A percentile compares a stretch with the other conserved stretches of the same genome.
phyloP scores from a whole-genome alignment of 2,113 vertebrate species.

The Tupaia chinensis region DNA sequence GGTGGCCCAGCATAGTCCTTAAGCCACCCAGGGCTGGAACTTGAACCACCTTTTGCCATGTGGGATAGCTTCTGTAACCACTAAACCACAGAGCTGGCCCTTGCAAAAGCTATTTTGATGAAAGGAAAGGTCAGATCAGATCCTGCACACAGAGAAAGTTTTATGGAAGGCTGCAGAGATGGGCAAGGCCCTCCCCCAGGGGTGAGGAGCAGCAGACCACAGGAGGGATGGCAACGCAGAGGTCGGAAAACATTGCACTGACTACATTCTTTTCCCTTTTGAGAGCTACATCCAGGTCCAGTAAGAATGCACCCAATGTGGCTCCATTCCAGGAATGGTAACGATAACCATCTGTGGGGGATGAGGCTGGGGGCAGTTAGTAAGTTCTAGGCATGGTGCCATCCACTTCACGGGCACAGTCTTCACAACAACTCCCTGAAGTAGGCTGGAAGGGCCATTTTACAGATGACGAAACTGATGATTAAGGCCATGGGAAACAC shows the following conservation, averaged over 20 bases:
- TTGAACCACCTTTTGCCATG: too few species aligned
- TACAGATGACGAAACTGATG: background rate
- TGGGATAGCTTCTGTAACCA: too few species aligned
- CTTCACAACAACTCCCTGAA: background rate
- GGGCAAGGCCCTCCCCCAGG: background rate
- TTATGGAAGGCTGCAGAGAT: background rate
- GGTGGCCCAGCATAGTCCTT: too few species aligned
- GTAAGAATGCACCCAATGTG: background rate
- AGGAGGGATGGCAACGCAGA: accelerated
- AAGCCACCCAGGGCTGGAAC: too few species aligned
- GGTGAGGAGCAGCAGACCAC: background rate
- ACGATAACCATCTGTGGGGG: background rate
- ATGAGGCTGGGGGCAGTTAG: background rate
- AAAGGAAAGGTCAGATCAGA: background rate
- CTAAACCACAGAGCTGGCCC: too few species aligned
- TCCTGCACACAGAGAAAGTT: background rate
- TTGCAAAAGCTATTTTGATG: background rate
- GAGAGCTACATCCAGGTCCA: background rate
- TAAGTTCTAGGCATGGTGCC: background rate
- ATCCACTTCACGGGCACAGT: background rate
- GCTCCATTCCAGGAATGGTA: background rate
- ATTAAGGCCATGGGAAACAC: background rate
- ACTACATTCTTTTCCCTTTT: background rate
- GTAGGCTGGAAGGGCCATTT: background rate
- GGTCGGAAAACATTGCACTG: background rate